Percentiles rank a stretch among this genome's conserved stretches.
Conservation (phyloP, 2,113 vertebrate species). For the Cottus gobio region DNA sequence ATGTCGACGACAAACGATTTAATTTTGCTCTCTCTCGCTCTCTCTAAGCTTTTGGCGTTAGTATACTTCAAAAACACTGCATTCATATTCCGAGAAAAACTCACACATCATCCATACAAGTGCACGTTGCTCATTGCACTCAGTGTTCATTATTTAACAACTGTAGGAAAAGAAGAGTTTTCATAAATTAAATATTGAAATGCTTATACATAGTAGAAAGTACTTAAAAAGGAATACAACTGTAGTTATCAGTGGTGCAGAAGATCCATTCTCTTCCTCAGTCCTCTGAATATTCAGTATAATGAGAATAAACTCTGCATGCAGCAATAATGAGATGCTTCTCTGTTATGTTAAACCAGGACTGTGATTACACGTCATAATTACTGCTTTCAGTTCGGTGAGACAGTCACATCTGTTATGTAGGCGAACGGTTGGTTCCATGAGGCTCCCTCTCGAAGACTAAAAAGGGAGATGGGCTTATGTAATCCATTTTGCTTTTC, state of each 20-base stretch:
- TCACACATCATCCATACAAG: not conserved
- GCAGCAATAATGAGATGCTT: slow-evolving; percentile 53
- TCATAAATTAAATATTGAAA: slow-evolving; percentile 10
- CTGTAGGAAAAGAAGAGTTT: not conserved
- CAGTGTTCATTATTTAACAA: slow-evolving; percentile 7
- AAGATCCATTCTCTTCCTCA: slow-evolving; percentile 20
- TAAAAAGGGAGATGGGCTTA: not conserved
- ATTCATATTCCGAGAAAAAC: slow-evolving; percentile 9
- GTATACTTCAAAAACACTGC: not conserved
- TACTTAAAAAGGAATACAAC: slow-evolving; percentile 2
- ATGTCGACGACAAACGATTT: not conserved
- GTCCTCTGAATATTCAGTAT: slow-evolving; percentile 20
- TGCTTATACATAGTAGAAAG: not conserved
- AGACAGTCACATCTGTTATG: slow-evolving; percentile 55
- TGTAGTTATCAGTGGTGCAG: slow-evolving; percentile 16
- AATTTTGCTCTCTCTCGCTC: not conserved
- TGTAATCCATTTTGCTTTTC: slow-evolving; percentile 12
- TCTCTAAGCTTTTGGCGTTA: not conserved
- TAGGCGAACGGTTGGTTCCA: slow-evolving; percentile 25
- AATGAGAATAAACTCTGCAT: slow-evolving; percentile 27
- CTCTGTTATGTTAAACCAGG: slow-evolving; percentile 14
- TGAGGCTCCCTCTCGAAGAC: slow-evolving; percentile 6
- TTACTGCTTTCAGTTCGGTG: slow-evolving; percentile 44
- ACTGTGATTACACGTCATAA: slow-evolving; percentile 50
- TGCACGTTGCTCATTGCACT: not conserved